Evolutionary conservation across 2,888 invertebrate species (phyloP).

Genomic region (Phortica okadai): DNA sequence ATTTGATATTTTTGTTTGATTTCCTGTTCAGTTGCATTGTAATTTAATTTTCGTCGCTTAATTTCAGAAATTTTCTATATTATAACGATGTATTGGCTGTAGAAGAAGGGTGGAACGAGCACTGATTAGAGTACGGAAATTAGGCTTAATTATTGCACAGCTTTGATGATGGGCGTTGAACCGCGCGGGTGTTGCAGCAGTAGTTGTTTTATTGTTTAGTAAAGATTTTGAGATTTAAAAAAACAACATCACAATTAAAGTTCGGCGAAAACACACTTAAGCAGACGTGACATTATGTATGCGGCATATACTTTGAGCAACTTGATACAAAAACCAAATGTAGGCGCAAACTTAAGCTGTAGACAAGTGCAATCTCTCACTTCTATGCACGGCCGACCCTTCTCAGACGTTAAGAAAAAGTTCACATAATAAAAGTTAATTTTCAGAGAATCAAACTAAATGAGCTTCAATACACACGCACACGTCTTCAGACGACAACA

Average conservation of each 20-base stretch:
- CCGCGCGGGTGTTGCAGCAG: too few species aligned
- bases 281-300: not conserved
- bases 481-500: slow-evolving; percentile 23
- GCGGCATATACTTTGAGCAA: slow-evolving; percentile 22
- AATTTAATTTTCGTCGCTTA: slow-evolving; percentile 30
- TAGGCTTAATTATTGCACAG: slow-evolving; percentile 13
- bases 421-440: slow-evolving; percentile 60
- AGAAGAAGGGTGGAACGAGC: slow-evolving; percentile 5
- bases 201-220: too few species aligned
- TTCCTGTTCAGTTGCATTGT: slow-evolving; percentile 24
- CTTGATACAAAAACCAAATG: not conserved
- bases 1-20: slow-evolving; percentile 34
- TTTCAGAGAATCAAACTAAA: slow-evolving; percentile 68
- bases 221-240: too few species aligned
- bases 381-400: too few species aligned
- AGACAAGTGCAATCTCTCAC: too few species aligned
- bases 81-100: not conserved
- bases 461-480: slow-evolving; percentile 23
- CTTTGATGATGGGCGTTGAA: not conserved
- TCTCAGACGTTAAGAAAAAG: not conserved
- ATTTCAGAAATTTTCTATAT: slow-evolving; percentile 19
- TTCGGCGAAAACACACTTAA: not conserved
- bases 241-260: not conserved
- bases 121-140: not conserved
- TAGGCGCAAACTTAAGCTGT: too few species aligned